A percentile compares a stretch with the other conserved stretches of the same genome.
phyloP scores from a whole-genome alignment of 2,888 invertebrate genomes.

The Nowickia ferox region DNA sequence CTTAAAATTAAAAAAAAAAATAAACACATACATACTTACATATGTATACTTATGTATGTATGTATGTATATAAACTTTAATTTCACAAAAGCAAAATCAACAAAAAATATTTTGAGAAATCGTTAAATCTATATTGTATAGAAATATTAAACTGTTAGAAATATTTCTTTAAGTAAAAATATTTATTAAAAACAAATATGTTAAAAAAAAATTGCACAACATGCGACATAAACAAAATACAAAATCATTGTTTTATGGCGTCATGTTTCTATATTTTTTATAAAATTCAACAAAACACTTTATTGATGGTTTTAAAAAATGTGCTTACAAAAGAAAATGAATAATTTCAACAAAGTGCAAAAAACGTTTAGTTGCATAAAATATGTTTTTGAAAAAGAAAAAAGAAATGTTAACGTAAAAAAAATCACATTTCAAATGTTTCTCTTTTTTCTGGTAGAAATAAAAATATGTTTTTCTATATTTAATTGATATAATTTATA shows the following conservation, averaged over 20 bases:
- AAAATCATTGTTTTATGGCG: slow-evolving; percentile 77
- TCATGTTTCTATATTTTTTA: slow-evolving; percentile 59
- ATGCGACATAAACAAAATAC: slow-evolving; percentile 80
- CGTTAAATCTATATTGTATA: slow-evolving; percentile 30
- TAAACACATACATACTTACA: neutral
- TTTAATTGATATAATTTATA: slow-evolving; percentile 55
- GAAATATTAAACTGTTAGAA: slow-evolving; percentile 51
- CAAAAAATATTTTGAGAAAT: slow-evolving; percentile 46
- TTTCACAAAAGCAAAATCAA: slow-evolving; percentile 59
- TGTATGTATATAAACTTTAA: neutral
- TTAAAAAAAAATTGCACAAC: slow-evolving; percentile 72
- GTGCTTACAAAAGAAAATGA: slow-evolving; percentile 62
- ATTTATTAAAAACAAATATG: slow-evolving; percentile 16
- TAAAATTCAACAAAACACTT: slow-evolving; percentile 53
- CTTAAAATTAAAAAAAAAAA: neutral
- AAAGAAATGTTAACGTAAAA: slow-evolving; percentile 3
- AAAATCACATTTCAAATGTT: slow-evolving; percentile 8
- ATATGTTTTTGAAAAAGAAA: slow-evolving; percentile 11
- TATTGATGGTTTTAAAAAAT: slow-evolving; percentile 40
- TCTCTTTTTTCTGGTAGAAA: slow-evolving; percentile 31
- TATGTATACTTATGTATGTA: no score
- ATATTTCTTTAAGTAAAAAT: slow-evolving; percentile 36
- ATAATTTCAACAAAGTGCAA: slow-evolving; percentile 67
- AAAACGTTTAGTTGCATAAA: slow-evolving; percentile 57
- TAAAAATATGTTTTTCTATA: slow-evolving; percentile 28